Evolutionary conservation across 2,888 invertebrate species (phyloP).

Genomic region (Ecdyonurus torrentis): DNA sequence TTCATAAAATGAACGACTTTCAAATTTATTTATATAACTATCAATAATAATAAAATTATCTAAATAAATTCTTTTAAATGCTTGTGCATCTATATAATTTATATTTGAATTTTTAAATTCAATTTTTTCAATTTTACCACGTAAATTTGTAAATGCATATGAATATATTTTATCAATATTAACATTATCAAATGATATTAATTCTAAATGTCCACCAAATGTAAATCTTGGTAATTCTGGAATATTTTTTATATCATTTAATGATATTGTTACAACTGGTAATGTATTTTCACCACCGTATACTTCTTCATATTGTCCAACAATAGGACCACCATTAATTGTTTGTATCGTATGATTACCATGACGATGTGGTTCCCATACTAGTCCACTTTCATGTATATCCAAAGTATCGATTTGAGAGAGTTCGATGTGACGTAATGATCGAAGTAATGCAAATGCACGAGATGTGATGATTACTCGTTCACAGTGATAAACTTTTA

Average conservation of each 20-base stretch:
- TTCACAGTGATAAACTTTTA: background rate
- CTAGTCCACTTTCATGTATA: background rate
- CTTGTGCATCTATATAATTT: constrained; percentile 1
- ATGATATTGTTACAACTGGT: background rate
- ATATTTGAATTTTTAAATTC: background rate
- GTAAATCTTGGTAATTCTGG: constrained; percentile 6
- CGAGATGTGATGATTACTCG: background rate
- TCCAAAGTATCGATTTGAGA: constrained; percentile 1
- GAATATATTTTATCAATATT: background rate
- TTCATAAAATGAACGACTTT: background rate
- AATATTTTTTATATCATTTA: background rate
- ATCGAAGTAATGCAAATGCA: background rate
- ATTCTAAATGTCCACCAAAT: constrained; percentile 2
- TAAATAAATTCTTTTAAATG: constrained; percentile 5
- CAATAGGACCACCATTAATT: background rate
- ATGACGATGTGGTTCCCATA: constrained; percentile 5
- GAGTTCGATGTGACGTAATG: constrained; percentile 6
- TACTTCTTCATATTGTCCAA: background rate
- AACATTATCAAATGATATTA: constrained; percentile 2
- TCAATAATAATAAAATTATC: background rate
- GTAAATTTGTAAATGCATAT: constrained; percentile 7
- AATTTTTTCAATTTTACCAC: constrained; percentile 2
- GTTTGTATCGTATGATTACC: background rate
- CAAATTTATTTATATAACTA: background rate
- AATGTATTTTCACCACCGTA: background rate